A percentile compares a stretch with the other conserved stretches of the same genome.
phyloP scores from a whole-genome alignment of 2,797 vertebrate species.

The Petrocephalus schoutedeni region DNA sequence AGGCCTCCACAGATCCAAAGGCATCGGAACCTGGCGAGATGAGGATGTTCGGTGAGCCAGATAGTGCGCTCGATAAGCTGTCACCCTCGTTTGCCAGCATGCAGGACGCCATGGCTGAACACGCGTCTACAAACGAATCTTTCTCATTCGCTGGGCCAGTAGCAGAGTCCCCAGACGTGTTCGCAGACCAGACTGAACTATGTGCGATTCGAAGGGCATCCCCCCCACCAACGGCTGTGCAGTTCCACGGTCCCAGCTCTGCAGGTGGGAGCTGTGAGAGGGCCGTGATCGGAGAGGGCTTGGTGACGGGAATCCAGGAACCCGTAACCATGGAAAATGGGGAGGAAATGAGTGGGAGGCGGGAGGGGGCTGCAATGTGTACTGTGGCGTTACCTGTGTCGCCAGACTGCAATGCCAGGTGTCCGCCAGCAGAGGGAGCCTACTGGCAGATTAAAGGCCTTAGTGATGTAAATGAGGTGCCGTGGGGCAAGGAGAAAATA shows the following conservation, averaged over 20 bases:
- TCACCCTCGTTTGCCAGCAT: neutral
- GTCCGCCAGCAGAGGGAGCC: neutral
- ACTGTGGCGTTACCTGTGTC: neutral
- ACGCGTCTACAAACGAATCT: neutral
- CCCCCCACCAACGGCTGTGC: neutral
- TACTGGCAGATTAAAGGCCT: neutral
- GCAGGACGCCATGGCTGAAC: neutral
- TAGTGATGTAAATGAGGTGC: neutral
- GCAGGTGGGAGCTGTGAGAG: neutral
- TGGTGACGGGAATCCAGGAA: neutral
- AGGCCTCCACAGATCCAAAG: conserved; percentile 12
- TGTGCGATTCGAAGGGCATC: neutral
- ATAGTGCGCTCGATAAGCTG: neutral
- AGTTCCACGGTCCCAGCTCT: neutral
- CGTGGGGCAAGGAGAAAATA: neutral
- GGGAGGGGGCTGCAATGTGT: neutral
- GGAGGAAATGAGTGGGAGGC: neutral
- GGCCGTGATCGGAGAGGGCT: neutral
- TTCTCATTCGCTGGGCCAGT: neutral
- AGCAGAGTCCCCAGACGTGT: neutral
- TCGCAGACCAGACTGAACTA: neutral
- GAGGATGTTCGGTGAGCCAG: neutral
- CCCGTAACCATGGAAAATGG: neutral
- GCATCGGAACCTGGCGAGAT: neutral
- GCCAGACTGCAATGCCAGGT: neutral